phyloP scores from a whole-genome alignment of 2,888 invertebrate species.

The Lasioglossum pauxillum region DNA sequence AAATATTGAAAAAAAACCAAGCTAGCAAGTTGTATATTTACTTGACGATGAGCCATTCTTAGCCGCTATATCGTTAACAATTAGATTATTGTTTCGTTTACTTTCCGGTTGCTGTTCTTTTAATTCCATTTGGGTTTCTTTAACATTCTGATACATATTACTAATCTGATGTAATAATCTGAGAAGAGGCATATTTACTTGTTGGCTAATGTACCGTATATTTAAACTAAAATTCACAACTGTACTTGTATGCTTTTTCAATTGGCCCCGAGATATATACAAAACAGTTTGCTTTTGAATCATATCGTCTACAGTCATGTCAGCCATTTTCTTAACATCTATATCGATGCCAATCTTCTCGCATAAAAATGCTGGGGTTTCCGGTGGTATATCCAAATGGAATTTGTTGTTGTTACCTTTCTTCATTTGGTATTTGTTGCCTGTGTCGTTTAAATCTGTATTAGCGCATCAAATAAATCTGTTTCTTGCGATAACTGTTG shows the following conservation, averaged over 20 bases:
- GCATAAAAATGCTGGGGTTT: conserved; percentile 96
- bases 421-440: conserved; percentile 80
- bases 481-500: neutral
- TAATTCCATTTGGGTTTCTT: conserved; percentile 96
- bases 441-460: conserved; percentile 70
- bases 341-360: conserved; percentile 95
- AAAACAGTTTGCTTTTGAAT: conserved; percentile 93
- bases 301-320: conserved; percentile 94
- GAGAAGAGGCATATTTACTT: conserved; percentile 98
- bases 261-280: conserved; percentile 93
- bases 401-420: conserved; percentile 82
- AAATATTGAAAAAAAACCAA: conserved; percentile 5
- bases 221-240: conserved; percentile 95
- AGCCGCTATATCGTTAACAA: conserved; percentile 84
- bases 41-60: conserved; percentile 88
- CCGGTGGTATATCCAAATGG: conserved; percentile 87
- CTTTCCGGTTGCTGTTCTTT: conserved; percentile 88
- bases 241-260: conserved; percentile 96
- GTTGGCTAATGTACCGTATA: conserved; percentile 95
- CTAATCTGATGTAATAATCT: conserved; percentile 97
- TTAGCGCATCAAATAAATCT: neutral
- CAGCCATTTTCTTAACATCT: conserved; percentile 95
- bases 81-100: conserved; percentile 80
- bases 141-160: conserved; percentile 98
- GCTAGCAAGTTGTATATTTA: conserved; percentile 76